phyloP scores from a whole-genome alignment of 2,888 invertebrate species.

The Lepidochrysops patricia region DNA sequence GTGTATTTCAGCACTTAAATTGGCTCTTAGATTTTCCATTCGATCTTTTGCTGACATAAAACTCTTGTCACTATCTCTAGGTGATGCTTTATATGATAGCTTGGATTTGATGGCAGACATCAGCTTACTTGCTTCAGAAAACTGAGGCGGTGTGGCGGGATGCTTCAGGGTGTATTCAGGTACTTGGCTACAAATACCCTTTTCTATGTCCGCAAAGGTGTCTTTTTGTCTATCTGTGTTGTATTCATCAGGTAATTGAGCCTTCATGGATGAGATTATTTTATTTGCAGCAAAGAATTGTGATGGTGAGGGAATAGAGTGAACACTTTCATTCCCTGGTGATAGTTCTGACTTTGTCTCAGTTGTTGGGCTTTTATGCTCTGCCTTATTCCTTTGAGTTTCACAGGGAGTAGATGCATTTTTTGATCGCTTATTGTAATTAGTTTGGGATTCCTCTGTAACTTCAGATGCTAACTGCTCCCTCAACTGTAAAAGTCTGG shows the following conservation, averaged over 20 bases:
- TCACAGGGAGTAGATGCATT: conserved; percentile 34
- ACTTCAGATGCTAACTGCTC: conserved; percentile 38
- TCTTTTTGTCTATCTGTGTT: conserved; percentile 50
- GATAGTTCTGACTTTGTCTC: conserved; percentile 46
- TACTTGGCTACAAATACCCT: conserved; percentile 58
- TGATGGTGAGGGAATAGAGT: conserved; percentile 54
- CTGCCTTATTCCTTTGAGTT: conserved; percentile 32
- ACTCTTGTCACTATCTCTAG: conserved; percentile 32
- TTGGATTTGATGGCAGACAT: conserved; percentile 64
- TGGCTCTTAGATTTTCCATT: conserved; percentile 39
- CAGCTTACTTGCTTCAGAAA: conserved; percentile 60
- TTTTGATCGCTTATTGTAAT: conserved; percentile 23
- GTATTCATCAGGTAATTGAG: conserved; percentile 58
- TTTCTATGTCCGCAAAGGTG: conserved; percentile 62
- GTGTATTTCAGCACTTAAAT: conserved; percentile 36
- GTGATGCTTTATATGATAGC: conserved; percentile 41
- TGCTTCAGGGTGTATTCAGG: conserved; percentile 60
- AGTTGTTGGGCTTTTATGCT: conserved; percentile 40
- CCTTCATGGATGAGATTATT: conserved; percentile 65
- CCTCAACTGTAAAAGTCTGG: conserved; percentile 44
- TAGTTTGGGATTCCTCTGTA: conserved; percentile 22
- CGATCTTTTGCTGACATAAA: conserved; percentile 45
- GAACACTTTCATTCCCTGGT: conserved; percentile 50
- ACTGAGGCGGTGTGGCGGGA: conserved; percentile 63
- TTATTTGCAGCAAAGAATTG: conserved; percentile 65